These are phyloP conservation scores for Lagocephalus sceleratus DNA, from an alignment of 2,797 vertebrate genomes.

Conservation along the genomic window DNA sequence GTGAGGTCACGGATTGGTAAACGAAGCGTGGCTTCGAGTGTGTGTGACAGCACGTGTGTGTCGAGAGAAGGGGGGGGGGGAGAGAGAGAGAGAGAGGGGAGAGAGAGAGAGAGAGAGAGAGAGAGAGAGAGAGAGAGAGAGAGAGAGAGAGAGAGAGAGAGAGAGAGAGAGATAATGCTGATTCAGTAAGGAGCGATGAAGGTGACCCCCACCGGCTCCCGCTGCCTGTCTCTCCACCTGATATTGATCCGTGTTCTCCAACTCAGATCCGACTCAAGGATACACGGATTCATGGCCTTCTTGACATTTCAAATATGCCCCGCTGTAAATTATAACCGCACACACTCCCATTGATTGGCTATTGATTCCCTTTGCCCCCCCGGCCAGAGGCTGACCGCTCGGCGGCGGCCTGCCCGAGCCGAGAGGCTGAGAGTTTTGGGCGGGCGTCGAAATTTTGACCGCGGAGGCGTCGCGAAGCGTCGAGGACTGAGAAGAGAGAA, in stretches of 20 bases:
- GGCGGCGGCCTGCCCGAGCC: background rate
- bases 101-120: conserved; percentile 36
- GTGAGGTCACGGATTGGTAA: conserved; percentile 72
- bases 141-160: background rate
- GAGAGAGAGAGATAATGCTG: conserved; percentile 72
- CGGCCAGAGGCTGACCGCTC: conserved; percentile 4
- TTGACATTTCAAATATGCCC: conserved; percentile 71
- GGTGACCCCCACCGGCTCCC: conserved; percentile 77
- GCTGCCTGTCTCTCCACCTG: conserved; percentile 70
- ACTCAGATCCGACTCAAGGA: conserved; percentile 66
- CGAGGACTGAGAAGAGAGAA: conserved; percentile 65
- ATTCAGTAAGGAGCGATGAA: conserved; percentile 80
- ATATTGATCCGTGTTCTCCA: conserved; percentile 72
- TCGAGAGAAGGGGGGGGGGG: too few relatives aligned
- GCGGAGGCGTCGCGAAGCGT: conserved; percentile 47
- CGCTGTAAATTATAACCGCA: conserved; percentile 51
- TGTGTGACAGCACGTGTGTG: conserved; percentile 37
- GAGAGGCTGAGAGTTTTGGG: conserved; percentile 4
- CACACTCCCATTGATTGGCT: conserved; percentile 59
- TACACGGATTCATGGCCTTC: conserved; percentile 60
- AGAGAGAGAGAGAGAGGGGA: background rate
- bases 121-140: background rate
- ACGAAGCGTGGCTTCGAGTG: conserved; percentile 61
- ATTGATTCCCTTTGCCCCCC: conserved; percentile 58
- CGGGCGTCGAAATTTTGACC: conserved; percentile 33